Percentiles rank a stretch among this genome's conserved stretches.
Evolutionary conservation across 2,888 invertebrate genomes (phyloP).

Genomic region (Drosophila eohydei): DNA sequence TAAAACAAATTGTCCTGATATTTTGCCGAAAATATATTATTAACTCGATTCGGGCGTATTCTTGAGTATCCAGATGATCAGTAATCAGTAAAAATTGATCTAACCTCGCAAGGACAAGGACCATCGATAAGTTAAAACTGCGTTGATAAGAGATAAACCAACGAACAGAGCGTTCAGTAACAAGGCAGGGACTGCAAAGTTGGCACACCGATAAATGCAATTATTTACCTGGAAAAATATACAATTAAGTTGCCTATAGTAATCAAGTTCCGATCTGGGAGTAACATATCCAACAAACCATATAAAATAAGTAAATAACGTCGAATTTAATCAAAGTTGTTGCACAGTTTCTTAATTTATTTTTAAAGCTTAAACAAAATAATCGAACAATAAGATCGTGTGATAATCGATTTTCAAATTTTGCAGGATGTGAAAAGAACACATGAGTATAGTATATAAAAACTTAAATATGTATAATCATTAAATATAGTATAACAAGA

Average conservation of each 20-base stretch:
- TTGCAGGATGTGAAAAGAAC: constrained; percentile 29
- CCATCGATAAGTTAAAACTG: too few relatives aligned
- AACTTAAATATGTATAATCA: constrained; percentile 18
- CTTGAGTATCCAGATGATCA: too few relatives aligned
- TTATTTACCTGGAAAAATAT: background rate
- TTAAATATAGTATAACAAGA: constrained; percentile 36
- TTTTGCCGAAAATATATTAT: too few relatives aligned
- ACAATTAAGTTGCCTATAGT: background rate
- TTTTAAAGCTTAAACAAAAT: constrained; percentile 33
- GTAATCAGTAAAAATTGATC: too few relatives aligned
- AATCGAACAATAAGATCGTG: constrained; percentile 27
- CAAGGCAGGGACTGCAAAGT: background rate
- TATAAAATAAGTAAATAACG: background rate
- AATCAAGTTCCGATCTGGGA: background rate
- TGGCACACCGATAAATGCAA: background rate
- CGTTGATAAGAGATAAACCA: too few relatives aligned
- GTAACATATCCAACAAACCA: background rate
- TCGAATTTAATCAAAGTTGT: background rate
- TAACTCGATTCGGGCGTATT: too few relatives aligned
- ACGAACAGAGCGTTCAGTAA: background rate
- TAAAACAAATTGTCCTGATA: constrained; percentile 3
- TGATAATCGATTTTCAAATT: constrained; percentile 13
- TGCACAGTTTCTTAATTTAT: constrained; percentile 39
- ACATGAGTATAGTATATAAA: constrained; percentile 21
- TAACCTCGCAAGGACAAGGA: too few relatives aligned